phyloP scores from a whole-genome alignment of 2,113 vertebrate species.

The Epinephelus fuscoguttatus region DNA sequence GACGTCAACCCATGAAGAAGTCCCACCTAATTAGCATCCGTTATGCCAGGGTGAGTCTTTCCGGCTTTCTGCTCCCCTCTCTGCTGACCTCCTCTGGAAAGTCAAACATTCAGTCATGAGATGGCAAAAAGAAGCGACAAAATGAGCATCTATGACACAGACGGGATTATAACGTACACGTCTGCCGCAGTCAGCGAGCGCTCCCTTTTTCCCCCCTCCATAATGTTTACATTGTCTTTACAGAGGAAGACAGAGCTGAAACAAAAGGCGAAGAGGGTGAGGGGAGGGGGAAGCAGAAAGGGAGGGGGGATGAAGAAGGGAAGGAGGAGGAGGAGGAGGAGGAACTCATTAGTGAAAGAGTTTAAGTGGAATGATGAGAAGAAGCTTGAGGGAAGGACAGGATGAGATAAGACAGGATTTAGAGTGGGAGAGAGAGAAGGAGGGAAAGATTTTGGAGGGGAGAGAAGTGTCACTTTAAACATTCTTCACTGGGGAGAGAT shows the following conservation, averaged over 20 bases:
- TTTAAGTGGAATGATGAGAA: conserved; percentile 81
- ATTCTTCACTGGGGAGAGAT: conserved; percentile 49
- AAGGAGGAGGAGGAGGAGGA: conserved; percentile 42
- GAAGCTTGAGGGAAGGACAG: conserved; percentile 74
- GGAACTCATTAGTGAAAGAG: conserved; percentile 76
- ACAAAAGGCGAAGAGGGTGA: conserved; percentile 32
- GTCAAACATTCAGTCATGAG: conserved; percentile 17
- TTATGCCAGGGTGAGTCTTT: conserved; percentile 8
- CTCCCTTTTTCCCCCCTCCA: neutral
- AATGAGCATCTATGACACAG: neutral
- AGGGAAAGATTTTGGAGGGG: conserved; percentile 53
- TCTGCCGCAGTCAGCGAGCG: conserved; percentile 2
- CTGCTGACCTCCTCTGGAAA: conserved; percentile 16
- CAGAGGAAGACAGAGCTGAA: conserved; percentile 12
- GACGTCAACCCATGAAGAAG: neutral
- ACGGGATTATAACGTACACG: conserved; percentile 11
- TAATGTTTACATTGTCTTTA: conserved; percentile 10
- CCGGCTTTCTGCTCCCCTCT: neutral
- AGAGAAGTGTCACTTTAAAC: conserved; percentile 70
- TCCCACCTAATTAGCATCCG: conserved; percentile 4
- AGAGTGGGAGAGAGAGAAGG: conserved; percentile 51
- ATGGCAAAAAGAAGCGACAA: neutral
- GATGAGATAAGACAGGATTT: conserved; percentile 75
- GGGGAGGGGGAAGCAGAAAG: neutral
- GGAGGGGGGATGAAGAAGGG: neutral